These are phyloP conservation scores for Corythornis vintsioides DNA, from an alignment of 2,113 vertebrate species.

Conservation along the genomic window DNA sequence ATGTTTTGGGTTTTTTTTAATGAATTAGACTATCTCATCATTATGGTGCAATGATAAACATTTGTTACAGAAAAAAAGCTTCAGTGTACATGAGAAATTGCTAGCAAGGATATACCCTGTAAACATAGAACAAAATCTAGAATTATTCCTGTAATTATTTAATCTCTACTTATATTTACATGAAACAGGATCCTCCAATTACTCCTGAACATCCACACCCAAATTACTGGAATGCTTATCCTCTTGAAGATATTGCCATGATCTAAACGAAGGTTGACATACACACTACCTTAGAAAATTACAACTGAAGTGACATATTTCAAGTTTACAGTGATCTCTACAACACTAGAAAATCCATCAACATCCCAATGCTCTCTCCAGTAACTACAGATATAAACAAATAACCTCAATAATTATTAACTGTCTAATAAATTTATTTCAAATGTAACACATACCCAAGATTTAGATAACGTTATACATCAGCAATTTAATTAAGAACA, in stretches of 20 bases:
- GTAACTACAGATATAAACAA: not conserved
- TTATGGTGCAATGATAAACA: not conserved
- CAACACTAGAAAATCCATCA: not conserved
- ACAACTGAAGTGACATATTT: not conserved
- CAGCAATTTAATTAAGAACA: slow-evolving; percentile 13
- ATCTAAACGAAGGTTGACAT: not conserved
- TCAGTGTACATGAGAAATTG: not conserved
- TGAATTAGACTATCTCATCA: not conserved
- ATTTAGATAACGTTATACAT: not conserved
- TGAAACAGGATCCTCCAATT: not conserved
- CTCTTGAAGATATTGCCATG: not conserved
- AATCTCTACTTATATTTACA: not conserved
- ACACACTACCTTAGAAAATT: not conserved
- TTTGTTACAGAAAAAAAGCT: not conserved
- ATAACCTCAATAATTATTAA: not conserved
- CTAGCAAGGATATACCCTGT: not conserved
- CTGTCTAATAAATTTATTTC: not conserved
- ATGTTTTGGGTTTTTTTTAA: not conserved
- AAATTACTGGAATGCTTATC: not conserved
- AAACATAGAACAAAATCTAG: not conserved
- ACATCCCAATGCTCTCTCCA: not conserved
- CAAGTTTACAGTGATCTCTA: not conserved
- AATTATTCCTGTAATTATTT: not conserved
- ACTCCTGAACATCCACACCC: not conserved
- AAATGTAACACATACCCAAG: not conserved